phyloP scores from a whole-genome alignment of 1,140 invertebrate genomes.

The Drosophila virilis region DNA sequence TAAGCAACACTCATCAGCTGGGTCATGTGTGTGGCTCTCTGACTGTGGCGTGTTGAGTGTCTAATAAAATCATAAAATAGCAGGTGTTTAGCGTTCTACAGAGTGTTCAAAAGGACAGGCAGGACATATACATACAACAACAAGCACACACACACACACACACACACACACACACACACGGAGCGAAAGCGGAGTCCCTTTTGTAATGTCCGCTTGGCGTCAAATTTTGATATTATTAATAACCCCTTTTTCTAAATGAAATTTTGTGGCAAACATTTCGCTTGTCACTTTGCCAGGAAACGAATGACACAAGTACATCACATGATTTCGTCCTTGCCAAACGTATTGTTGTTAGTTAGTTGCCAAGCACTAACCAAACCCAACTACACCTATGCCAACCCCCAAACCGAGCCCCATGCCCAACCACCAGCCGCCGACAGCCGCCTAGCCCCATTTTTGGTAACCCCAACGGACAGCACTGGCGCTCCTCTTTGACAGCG shows the following conservation, averaged over 20 bases:
- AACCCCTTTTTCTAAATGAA: slow-evolving; percentile 80
- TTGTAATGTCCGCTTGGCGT: slow-evolving; percentile 62
- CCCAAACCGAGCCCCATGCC: not conserved
- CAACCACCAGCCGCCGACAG: too few relatives aligned
- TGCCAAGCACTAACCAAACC: slow-evolving; percentile 44
- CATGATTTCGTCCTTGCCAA: slow-evolving; percentile 19
- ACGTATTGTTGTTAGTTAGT: slow-evolving; percentile 56
- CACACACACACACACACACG: not conserved
- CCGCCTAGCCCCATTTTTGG: too few relatives aligned
- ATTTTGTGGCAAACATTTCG: slow-evolving; percentile 78
- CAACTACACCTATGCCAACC: slow-evolving; percentile 11
- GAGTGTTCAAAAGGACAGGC: slow-evolving; percentile 41
- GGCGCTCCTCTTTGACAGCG: slow-evolving; percentile 65
- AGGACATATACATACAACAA: slow-evolving; percentile 1
- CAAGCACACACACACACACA: not conserved
- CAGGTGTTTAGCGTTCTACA: slow-evolving; percentile 75
- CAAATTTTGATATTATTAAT: slow-evolving; percentile 81
- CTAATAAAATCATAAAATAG: slow-evolving; percentile 80
- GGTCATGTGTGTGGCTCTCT: slow-evolving; percentile 3
- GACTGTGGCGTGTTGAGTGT: slow-evolving; percentile 75
- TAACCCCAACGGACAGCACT: not conserved
- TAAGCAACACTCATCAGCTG: not conserved
- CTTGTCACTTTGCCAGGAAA: slow-evolving; percentile 73
- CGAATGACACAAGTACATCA: slow-evolving; percentile 69
- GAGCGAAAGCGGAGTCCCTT: not conserved